Conservation (phyloP, 2,113 vertebrate species). For the Albula glossodonta region DNA sequence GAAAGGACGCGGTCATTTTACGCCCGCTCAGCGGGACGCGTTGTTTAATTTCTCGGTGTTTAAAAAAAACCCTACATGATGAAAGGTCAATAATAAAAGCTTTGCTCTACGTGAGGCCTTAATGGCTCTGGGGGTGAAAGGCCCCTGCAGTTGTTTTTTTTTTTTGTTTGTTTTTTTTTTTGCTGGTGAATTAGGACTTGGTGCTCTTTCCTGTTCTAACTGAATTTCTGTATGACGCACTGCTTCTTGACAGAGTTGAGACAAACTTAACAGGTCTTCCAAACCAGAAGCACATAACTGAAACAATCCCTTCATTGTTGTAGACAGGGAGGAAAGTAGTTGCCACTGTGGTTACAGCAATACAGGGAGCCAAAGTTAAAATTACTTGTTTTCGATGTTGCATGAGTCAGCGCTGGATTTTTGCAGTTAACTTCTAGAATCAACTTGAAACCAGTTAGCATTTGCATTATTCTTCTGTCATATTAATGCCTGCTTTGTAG, state of each 20-base stretch:
- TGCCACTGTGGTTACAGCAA: neutral
- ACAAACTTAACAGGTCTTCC: no score
- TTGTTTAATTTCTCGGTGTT: conserved; percentile 52
- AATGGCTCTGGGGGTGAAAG: conserved; percentile 31
- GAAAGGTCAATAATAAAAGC: conserved; percentile 37
- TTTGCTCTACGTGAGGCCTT: conserved; percentile 7
- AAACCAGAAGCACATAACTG: no score
- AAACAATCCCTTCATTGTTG: no score
- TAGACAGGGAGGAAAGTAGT: neutral
- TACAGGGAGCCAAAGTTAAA: neutral
- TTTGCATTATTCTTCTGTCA: no score
- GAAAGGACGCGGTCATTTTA: conserved; percentile 31
- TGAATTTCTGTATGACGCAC: no score
- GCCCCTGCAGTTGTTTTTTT: neutral
- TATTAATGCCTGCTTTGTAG: no score
- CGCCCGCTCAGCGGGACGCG: conserved; percentile 41
- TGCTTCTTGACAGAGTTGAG: no score
- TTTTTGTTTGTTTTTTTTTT: no score
- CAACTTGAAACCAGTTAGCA: no score
- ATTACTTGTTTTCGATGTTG: no score
- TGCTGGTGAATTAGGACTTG: neutral
- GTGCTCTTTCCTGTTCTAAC: conserved; percentile 43
- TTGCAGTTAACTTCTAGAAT: no score
- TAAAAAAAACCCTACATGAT: conserved; percentile 35
- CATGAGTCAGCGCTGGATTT: no score